Percentiles rank a stretch among this genome's conserved stretches.
These are phyloP conservation scores for Protonibea diacanthus DNA, from an alignment of 2,797 vertebrate species.

Conservation along the genomic window DNA sequence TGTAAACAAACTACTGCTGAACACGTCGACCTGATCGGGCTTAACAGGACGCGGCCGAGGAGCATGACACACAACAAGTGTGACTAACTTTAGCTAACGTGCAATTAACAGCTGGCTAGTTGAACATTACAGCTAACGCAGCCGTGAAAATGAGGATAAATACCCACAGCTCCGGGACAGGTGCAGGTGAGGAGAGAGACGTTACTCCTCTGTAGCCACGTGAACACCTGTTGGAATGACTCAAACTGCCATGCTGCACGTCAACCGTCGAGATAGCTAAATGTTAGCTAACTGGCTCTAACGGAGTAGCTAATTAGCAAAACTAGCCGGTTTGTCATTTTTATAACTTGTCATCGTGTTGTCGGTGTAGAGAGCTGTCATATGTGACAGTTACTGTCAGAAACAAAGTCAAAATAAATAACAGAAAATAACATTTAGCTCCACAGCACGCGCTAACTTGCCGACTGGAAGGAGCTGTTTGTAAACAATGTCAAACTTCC, in stretches of 20 bases:
- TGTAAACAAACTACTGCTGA: background rate
- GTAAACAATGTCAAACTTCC: conserved; percentile 69
- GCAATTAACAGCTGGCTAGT: too few relatives aligned
- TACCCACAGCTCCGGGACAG: background rate
- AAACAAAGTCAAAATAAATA: background rate
- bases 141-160: background rate
- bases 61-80: conserved; percentile 54
- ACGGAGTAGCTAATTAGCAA: background rate
- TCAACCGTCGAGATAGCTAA: conserved; percentile 29
- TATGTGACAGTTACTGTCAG: background rate
- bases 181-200: background rate
- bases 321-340: background rate
- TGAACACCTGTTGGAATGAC: conserved; percentile 63
- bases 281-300: conserved; percentile 26
- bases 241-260: conserved; percentile 37
- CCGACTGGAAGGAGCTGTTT: conserved; percentile 41
- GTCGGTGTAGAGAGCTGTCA: accelerated
- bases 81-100: background rate
- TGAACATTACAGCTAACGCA: background rate
- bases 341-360: accelerated
- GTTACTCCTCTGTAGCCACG: background rate
- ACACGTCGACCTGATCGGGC: conserved; percentile 17
- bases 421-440: background rate
- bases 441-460: background rate
- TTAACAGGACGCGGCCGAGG: conserved; percentile 43